Evolutionary conservation across 2,888 invertebrate genomes (phyloP).

Genomic region (Drosophila stalkeri): DNA sequence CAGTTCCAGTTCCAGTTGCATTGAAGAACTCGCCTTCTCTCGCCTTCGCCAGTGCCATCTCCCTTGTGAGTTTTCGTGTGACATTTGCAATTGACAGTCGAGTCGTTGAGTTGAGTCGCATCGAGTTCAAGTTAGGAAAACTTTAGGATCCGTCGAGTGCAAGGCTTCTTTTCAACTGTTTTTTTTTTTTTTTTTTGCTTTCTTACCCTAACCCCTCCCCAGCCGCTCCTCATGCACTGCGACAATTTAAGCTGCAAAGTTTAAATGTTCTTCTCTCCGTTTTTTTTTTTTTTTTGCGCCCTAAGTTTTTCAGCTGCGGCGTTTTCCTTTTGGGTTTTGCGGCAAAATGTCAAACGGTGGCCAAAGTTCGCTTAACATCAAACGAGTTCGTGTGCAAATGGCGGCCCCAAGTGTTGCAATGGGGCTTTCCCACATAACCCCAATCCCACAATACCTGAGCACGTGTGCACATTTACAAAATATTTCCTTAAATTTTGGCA

Average conservation of each 20-base stretch:
- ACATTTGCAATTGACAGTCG: slow-evolving; percentile 80
- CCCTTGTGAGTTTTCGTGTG: slow-evolving; percentile 59
- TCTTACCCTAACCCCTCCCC: too few relatives aligned
- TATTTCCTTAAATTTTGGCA: slow-evolving; percentile 48
- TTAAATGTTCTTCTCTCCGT: slow-evolving; percentile 53
- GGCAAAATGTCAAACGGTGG: slow-evolving; percentile 80
- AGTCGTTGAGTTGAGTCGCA: slow-evolving; percentile 59
- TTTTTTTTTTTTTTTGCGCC: slow-evolving; percentile 45
- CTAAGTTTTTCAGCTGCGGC: slow-evolving; percentile 54
- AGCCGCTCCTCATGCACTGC: slow-evolving; percentile 36
- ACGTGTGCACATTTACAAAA: slow-evolving; percentile 62
- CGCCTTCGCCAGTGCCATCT: neutral
- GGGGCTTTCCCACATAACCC: neutral
- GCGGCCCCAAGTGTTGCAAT: slow-evolving; percentile 55
- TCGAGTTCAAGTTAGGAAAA: slow-evolving; percentile 53
- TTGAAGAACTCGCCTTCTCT: neutral
- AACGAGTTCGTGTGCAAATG: slow-evolving; percentile 71
- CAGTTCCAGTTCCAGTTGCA: slow-evolving; percentile 23
- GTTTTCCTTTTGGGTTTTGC: slow-evolving; percentile 65
- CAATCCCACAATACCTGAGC: slow-evolving; percentile 17
- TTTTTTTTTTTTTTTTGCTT: slow-evolving; percentile 7
- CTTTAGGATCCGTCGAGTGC: slow-evolving; percentile 45
- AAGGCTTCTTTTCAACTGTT: slow-evolving; percentile 49
- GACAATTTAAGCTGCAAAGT: slow-evolving; percentile 78
- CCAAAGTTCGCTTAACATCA: slow-evolving; percentile 71